These are phyloP conservation scores for Actinia tenebrosa DNA, from an alignment of 64 coral and sea anemone species.

Conservation along the genomic window DNA sequence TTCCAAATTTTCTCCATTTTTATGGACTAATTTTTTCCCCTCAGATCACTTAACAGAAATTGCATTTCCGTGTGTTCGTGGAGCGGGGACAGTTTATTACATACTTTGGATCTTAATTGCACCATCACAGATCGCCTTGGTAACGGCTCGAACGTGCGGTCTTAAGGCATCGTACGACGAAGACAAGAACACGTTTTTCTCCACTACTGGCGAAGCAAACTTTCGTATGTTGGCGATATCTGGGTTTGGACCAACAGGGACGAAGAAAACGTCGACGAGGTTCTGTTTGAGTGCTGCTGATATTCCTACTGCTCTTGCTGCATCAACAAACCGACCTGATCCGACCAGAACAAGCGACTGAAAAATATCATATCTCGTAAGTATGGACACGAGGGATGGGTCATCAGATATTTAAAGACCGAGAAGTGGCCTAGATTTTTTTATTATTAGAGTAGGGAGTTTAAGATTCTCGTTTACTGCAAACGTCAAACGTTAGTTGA, in stretches of 20 bases:
- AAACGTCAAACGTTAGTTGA: too few species aligned
- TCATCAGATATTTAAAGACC: too few species aligned
- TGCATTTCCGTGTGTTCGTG: too few species aligned
- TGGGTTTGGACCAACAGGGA: conserved; percentile 30
- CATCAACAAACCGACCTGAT: conserved; percentile 8
- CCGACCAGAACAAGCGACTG: conserved; percentile 53
- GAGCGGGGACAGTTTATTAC: neutral
- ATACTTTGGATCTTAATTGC: conserved; percentile 26
- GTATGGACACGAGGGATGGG: too few species aligned
- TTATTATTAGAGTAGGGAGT: too few species aligned
- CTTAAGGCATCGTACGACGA: conserved; percentile 28
- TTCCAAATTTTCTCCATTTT: too few species aligned
- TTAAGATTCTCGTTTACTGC: too few species aligned
- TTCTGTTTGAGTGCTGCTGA: conserved; percentile 23
- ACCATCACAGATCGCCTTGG: conserved; percentile 51
- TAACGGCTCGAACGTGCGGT: conserved; percentile 28
- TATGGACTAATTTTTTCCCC: too few species aligned
- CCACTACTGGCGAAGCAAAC: conserved; percentile 31
- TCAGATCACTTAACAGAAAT: too few species aligned
- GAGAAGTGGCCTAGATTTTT: too few species aligned
- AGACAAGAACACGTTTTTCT: conserved; percentile 54
- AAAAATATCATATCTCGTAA: neutral
- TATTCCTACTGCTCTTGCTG: neutral
- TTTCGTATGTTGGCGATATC: conserved; percentile 25
- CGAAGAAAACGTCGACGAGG: conserved; percentile 21